Evolutionary conservation across 2,888 invertebrate species (phyloP).

Genomic region (Mamestra brassicae): DNA sequence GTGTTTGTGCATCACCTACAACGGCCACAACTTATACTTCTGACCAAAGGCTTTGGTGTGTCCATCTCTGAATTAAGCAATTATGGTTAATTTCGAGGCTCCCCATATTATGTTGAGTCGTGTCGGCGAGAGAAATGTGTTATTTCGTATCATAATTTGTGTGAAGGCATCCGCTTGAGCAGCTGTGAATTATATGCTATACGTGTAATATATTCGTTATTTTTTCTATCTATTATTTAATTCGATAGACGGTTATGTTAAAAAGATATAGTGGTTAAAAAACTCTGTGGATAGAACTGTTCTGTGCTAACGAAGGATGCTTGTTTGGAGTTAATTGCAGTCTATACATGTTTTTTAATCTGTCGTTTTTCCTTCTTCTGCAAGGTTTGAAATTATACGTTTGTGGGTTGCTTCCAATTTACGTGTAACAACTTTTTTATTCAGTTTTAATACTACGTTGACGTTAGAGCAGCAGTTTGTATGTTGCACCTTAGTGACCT

Average conservation of each 20-base stretch:
- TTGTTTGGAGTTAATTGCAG: conserved; percentile 62
- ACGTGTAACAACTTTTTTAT: conserved; percentile 37
- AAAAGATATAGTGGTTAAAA: conserved; percentile 54
- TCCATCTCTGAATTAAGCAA: conserved; percentile 89
- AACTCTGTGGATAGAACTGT: conserved; percentile 45
- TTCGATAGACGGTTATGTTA: conserved; percentile 70
- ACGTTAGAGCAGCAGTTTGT: conserved; percentile 32
- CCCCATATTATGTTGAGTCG: conserved; percentile 86
- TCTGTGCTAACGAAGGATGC: conserved; percentile 60
- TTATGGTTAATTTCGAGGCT: conserved; percentile 90
- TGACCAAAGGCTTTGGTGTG: conserved; percentile 56
- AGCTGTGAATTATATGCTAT: conserved; percentile 88
- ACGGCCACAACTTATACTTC: conserved; percentile 58
- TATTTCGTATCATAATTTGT: conserved; percentile 91
- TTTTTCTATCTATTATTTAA: conserved; percentile 76
- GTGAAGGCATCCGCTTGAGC: conserved; percentile 89
- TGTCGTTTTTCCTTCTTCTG: conserved; percentile 40
- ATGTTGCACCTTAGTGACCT: conserved; percentile 50
- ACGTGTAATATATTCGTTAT: conserved; percentile 77
- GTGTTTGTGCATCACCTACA: conserved; percentile 47
- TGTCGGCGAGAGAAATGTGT: conserved; percentile 88
- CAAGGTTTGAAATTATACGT: conserved; percentile 50
- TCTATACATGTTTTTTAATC: conserved; percentile 48
- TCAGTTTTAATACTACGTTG: conserved; percentile 34
- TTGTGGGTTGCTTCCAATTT: conserved; percentile 41